A percentile compares a stretch with the other conserved stretches of the same genome.
Evolutionary conservation across 1,140 invertebrate genomes (phyloP).

Genomic region (Bombus soroeensis): DNA sequence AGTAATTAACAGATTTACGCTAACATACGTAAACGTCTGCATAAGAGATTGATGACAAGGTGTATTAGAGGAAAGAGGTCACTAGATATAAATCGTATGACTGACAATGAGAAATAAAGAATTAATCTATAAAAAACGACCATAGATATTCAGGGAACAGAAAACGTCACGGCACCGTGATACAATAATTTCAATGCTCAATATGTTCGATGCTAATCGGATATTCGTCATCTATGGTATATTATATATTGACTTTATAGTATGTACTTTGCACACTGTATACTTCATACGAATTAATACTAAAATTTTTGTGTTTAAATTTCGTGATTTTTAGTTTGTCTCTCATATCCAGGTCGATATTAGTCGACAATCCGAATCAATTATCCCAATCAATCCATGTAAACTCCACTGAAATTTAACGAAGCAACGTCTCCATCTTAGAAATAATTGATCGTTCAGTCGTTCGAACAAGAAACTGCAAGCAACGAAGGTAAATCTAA

Average conservation of each 20-base stretch:
- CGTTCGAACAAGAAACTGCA: not conserved
- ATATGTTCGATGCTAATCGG: no score
- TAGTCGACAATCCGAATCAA: no score
- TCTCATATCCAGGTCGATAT: no score
- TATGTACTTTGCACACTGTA: no score
- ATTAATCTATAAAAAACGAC: not conserved
- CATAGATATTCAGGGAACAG: not conserved
- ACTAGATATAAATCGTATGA: not conserved
- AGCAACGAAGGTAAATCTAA: slow-evolving; percentile 13
- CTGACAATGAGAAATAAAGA: not conserved
- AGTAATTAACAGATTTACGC: not conserved
- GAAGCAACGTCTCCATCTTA: not conserved
- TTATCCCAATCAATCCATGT: no score
- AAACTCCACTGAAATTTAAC: not conserved
- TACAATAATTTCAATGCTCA: not conserved
- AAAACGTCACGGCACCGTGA: not conserved
- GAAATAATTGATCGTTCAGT: slow-evolving; percentile 5
- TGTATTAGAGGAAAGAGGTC: not conserved
- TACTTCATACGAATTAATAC: no score
- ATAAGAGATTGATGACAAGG: not conserved
- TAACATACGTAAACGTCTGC: not conserved
- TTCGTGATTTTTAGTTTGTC: no score
- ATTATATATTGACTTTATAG: no score
- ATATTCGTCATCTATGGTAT: no score
- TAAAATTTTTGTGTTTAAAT: no score